Base-by-base conservation (phyloP, 2,888 invertebrate species). In the Octonoba sinensis region DNA sequence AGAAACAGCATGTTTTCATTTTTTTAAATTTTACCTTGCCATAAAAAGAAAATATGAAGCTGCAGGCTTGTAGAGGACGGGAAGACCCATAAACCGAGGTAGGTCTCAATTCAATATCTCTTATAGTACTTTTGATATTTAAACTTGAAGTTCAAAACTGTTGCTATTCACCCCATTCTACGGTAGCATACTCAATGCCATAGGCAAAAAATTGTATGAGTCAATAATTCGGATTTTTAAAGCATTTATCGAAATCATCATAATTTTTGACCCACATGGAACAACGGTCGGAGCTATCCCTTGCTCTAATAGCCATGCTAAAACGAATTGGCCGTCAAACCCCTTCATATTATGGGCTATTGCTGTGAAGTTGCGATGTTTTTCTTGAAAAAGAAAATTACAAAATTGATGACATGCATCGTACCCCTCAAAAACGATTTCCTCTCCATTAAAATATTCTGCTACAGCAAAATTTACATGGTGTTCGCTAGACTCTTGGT, bases 331-430 rank as follows among this genome's bases (percentile, higher is more conserved):
- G 4, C 20, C 59, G 13, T 59, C 36, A 36, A 62, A 62, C 11
- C 62, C 44, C 44, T 54, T 54, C 54, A 54, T 54, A 0, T 54
- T 54, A 20, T 54, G 16, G 20, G 54, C 20, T n/a, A 54, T 20
- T 18, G 15, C 54, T n/a, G 54, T 54, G 20, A 15, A 16, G 6
- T n/a, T 11, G 1, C 20, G n/a, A 36, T 62, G 62, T 3, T 62
- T 20, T 8, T 24, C 27, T 13, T 1, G 6, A 3, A 62, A 27
- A 1, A 62, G 15, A n/a, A 27, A 62, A 36, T 13, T 16, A n/a
- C 62, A 62, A 62, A 62, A 62, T 27, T 62, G 24, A 11, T 62
- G 16, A 4, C 13, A 62, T 13, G 62, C 62, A 62, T 62, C 62
- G n/a, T 62, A 24, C 8, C 27, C 24, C 3, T 4, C 0, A 3